Evolutionary conservation across 2,888 invertebrate species (phyloP).

Genomic region (Oligia latruncula): DNA sequence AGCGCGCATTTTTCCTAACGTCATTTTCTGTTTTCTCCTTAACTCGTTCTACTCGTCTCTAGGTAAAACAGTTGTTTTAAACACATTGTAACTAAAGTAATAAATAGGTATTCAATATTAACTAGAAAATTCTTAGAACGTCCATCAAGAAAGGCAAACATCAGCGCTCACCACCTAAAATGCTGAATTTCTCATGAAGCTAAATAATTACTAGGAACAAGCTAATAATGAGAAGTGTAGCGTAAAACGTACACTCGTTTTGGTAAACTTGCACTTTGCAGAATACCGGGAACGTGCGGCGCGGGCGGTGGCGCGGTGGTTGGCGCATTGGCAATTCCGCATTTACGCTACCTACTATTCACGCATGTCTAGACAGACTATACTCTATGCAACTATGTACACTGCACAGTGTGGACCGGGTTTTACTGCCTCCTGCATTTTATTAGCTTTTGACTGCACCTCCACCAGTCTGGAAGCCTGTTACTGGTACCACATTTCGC

Average conservation of each 20-base stretch:
- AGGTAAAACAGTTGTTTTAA: not conserved
- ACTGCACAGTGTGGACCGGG: conserved; percentile 14
- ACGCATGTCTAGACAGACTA: conserved; percentile 79
- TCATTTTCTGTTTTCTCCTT: not conserved
- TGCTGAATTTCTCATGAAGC: conserved; percentile 3
- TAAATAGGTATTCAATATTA: not conserved
- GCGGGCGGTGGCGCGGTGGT: conserved; percentile 1
- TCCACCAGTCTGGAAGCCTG: conserved; percentile 31
- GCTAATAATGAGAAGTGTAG: conserved; percentile 14
- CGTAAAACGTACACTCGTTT: conserved; percentile 24
- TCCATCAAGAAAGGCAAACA: not conserved
- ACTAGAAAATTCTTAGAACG: not conserved
- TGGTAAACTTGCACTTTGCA: conserved; percentile 18
- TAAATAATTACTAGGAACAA: conserved; percentile 7
- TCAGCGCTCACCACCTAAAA: not conserved
- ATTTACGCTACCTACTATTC: conserved; percentile 68
- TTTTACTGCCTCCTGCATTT: conserved; percentile 55
- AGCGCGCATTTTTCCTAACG: not conserved
- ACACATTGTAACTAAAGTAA: not conserved
- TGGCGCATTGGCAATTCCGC: conserved; percentile 48
- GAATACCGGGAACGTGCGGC: conserved; percentile 38
- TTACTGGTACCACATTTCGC: conserved; percentile 32
- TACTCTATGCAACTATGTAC: conserved; percentile 47
- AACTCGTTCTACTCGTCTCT: not conserved
- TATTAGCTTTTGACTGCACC: conserved; percentile 58